A percentile compares a stretch with the other conserved stretches of the same genome.
phyloP scores from a whole-genome alignment of 35 echinoderm and acorn worm species.

The Heliocidaris erythrogramma region DNA sequence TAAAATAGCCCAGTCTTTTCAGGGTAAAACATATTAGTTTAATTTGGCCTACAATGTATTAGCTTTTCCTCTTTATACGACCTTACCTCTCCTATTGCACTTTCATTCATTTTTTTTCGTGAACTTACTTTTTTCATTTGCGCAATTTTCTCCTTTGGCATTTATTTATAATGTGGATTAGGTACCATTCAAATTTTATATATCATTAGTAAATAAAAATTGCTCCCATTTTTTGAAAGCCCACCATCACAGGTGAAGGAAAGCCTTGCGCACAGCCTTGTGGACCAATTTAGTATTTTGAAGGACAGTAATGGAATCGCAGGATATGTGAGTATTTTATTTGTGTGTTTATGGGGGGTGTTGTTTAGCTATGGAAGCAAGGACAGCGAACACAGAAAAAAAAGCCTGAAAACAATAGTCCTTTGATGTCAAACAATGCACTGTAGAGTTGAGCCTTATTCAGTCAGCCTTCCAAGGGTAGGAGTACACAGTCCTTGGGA shows the following conservation, averaged over 20 bases:
- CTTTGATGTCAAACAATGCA: constrained; percentile 20
- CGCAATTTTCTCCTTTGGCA: constrained; percentile 16
- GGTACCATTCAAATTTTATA: constrained; percentile 4
- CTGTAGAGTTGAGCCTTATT: no score
- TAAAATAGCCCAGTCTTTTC: background rate
- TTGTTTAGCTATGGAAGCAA: constrained; percentile 13
- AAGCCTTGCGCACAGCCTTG: constrained; percentile 20
- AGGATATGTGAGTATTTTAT: constrained; percentile 29
- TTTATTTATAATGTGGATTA: constrained; percentile 13
- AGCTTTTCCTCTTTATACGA: background rate
- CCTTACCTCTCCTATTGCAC: constrained; percentile 20
- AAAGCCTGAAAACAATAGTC: background rate
- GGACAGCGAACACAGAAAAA: constrained; percentile 15
- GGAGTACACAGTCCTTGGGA: no score
- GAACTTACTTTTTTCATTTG: background rate
- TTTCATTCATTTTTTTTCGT: background rate
- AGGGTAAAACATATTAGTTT: constrained; percentile 1
- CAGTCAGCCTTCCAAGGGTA: no score
- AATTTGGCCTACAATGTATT: constrained; percentile 12
- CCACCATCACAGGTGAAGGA: constrained; percentile 8
- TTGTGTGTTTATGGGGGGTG: background rate
- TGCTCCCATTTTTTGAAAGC: constrained; percentile 22
- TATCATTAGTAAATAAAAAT: background rate
- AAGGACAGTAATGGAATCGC: constrained; percentile 9
- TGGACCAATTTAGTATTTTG: background rate